Conservation (phyloP, 2,113 vertebrate genomes). For the Paracanthobrama guichenoti region DNA sequence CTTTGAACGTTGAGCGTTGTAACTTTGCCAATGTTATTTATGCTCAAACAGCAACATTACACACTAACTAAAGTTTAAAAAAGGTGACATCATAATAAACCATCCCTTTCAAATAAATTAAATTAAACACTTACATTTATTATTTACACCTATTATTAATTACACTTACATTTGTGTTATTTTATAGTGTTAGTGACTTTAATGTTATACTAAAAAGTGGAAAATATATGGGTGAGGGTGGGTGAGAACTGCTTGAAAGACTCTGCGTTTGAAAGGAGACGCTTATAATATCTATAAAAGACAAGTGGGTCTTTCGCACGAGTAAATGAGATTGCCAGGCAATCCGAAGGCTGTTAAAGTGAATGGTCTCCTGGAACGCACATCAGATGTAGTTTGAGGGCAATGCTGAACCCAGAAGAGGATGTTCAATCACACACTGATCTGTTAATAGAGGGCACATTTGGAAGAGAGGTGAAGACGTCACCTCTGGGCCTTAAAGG, state of each 20-base stretch:
- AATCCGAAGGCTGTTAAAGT: constrained; percentile 9
- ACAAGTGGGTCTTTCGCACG: not conserved
- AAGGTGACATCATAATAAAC: too few relatives aligned
- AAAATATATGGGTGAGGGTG: not conserved
- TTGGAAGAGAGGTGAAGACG: not conserved
- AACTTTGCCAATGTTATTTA: too few relatives aligned
- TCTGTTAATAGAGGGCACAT: constrained; percentile 11
- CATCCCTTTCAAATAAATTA: too few relatives aligned
- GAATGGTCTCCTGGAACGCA: not conserved
- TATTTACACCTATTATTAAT: too few relatives aligned
- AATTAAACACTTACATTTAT: not conserved
- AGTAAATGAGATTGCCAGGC: not conserved
- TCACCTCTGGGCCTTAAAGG: not conserved
- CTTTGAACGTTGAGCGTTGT: too few relatives aligned
- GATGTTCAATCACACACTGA: constrained; percentile 16
- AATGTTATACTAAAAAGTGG: not conserved
- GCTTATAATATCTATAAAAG: not conserved
- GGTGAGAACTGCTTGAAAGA: not conserved
- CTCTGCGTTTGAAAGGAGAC: not conserved
- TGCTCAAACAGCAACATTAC: too few relatives aligned
- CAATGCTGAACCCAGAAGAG: constrained; percentile 22
- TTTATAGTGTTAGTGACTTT: not conserved
- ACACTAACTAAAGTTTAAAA: too few relatives aligned
- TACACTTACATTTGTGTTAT: not conserved
- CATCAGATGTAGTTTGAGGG: not conserved